phyloP scores from a whole-genome alignment of 2,888 invertebrate species.

The Tridacna crocea region DNA sequence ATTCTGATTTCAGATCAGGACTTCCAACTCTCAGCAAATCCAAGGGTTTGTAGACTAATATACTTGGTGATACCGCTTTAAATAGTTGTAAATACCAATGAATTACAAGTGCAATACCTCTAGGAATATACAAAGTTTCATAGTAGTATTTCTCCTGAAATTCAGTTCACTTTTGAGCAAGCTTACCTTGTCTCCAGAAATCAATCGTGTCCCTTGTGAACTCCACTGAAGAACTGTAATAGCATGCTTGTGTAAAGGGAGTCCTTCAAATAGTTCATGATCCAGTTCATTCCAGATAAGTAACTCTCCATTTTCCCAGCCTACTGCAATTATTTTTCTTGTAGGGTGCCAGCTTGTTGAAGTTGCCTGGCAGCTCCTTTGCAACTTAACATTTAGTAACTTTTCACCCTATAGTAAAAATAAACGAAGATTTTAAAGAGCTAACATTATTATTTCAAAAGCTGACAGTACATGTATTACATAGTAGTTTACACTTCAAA shows the following conservation, averaged over 20 bases:
- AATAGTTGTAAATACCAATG: too few relatives aligned
- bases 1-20: too few relatives aligned
- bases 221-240: constrained; percentile 88
- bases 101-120: too few relatives aligned
- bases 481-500: too few relatives aligned
- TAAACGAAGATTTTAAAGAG: background rate
- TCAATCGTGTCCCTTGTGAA: constrained; percentile 92
- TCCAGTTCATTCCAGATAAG: constrained; percentile 90
- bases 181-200: constrained; percentile 92
- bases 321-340: constrained; percentile 91
- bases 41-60: too few relatives aligned
- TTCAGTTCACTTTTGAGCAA: too few relatives aligned
- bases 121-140: too few relatives aligned
- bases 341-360: constrained; percentile 93
- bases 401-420: constrained; percentile 78
- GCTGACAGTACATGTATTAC: too few relatives aligned
- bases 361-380: constrained; percentile 76
- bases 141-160: too few relatives aligned
- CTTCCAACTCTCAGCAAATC: too few relatives aligned
- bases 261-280: constrained; percentile 85
- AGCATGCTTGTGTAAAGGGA: constrained; percentile 86
- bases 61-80: too few relatives aligned
- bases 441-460: too few relatives aligned
- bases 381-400: constrained; percentile 73
- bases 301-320: constrained; percentile 97